Evolutionary conservation across 2,888 invertebrate genomes (phyloP), one percentile per base, ranked within the genome.

Genomic region (Drosophila quinaria): DNA sequence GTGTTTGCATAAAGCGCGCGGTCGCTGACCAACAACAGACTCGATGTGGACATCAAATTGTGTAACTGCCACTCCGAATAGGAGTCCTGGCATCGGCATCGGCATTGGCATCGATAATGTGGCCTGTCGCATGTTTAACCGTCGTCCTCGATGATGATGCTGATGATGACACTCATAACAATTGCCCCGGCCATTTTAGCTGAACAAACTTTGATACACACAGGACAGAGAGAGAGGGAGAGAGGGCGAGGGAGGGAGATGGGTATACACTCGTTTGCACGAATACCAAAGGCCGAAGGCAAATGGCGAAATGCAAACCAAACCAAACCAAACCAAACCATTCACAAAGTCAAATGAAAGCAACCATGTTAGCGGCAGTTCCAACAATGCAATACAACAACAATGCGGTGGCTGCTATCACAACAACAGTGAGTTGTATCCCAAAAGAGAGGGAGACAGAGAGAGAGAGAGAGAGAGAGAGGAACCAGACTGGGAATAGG

Each of bases 151-250:
- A 37, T 37, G 37, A 13, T 37, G 72, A 64, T 65, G 81, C 49
- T 74, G 83, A 86, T 87, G 85, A 87, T 87, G 81, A 84, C 86
- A 89, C 88, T 87, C 86, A 88, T 70, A 87, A 86, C 88, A 88
- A 74, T 73, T 81, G 73, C 50, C 54, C 61, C 42, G 65, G 56
- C 56, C 52, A 64, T 81, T 88, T 87, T 86, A 90, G 78, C 87
- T 90, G 87, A 83, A 86, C 87, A 87, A 87, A 90, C 87, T 86
- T 86, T 90, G 88, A 87, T 90, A 87, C 70, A 87, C 71, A 81
- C 42, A 13, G 25, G 17, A 17, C 44, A 51, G 8, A 25, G 22
- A 29, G 33, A 41, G 49, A 50, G 25, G 1, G 29, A 35, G 33
- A 39, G 29, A 50, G 25, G 1, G 29, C 29, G 33, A 39, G 29